Evolutionary conservation across 2,797 vertebrate species (phyloP), one percentile per base, ranked within the genome.

Genomic region (Coranthus polyacanthus): DNA sequence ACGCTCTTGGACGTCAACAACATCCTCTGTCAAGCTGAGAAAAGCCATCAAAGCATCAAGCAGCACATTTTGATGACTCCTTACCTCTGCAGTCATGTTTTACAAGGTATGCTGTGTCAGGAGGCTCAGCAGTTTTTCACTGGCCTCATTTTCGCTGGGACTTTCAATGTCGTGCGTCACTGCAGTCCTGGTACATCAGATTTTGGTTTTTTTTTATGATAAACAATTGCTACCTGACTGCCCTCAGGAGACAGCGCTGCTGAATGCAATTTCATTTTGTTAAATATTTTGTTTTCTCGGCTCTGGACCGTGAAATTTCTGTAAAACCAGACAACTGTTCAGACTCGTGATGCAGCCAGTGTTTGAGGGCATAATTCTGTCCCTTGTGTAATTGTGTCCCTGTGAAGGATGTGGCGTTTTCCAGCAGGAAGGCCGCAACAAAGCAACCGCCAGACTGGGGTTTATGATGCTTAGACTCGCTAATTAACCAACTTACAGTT

Each of bases 401-500:
- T 44, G 43, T 37, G 39, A 68, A 60, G 82, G 75, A 85, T 76
- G 81, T 73, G 62, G 78, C 12, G 36, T 65, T 64, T 78, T 86
- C 50, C 54, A 77, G 67, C 36, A n/a, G 11, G 12, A 71, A 63
- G 62, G 69, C 74, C 56, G 0, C 60, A 21, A 75, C 69, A 85
- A 82, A 82, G 76, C 68, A 56, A 78, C 72, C 75, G 1, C 86
- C 79, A 89, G 81, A 88, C 81, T 58, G 42, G 49, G 43, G 65
- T 81, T 82, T 83, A 81, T 64, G 78, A 72, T 50, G 73, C 66
- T 77, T 41, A 79, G 78, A 82, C 79, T 67, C 50, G 67, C 70
- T 88, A 84, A 82, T 86, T 72, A 76, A 81, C 57, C 55, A 58
- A 54, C 66, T 68, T 24, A 29, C 12, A 50, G 67, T 68, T 43